Conservation (phyloP, 1,140 invertebrate genomes). For the Camponotus pennsylvanicus region DNA sequence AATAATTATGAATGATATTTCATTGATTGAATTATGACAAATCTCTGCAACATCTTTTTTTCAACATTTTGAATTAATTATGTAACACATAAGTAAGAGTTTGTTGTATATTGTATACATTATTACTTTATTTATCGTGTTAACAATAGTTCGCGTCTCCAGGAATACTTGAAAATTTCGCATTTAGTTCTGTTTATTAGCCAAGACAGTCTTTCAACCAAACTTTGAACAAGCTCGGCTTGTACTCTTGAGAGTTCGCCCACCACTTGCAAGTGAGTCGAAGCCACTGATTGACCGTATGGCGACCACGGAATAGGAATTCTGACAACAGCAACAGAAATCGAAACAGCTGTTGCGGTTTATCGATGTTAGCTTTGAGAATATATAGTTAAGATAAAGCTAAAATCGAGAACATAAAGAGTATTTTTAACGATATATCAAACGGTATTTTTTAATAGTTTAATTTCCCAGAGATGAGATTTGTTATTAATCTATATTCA, state of each 20-base stretch:
- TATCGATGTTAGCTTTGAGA: conserved; percentile 46
- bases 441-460: conserved; percentile 13
- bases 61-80: conserved; percentile 11
- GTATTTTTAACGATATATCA: not conserved
- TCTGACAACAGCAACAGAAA: conserved; percentile 73
- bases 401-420: too few species aligned
- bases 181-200: not conserved
- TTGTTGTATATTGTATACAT: not conserved
- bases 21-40: not conserved
- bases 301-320: conserved; percentile 73
- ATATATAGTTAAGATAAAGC: not conserved
- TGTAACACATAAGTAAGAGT: not conserved
- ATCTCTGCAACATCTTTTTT: not conserved
- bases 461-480: not conserved
- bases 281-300: conserved; percentile 67
- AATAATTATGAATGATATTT: not conserved
- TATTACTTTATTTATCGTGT: not conserved
- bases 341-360: conserved; percentile 71
- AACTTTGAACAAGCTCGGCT: conserved; percentile 29
- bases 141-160: not conserved
- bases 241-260: conserved; percentile 54
- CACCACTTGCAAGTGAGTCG: conserved; percentile 40
- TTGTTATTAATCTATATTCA: conserved; percentile 23
- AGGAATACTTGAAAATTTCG: not conserved
- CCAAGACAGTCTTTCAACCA: not conserved